phyloP scores from a whole-genome alignment of 64 coral and sea anemone genomes.

The Pocillopora verrucosa region DNA sequence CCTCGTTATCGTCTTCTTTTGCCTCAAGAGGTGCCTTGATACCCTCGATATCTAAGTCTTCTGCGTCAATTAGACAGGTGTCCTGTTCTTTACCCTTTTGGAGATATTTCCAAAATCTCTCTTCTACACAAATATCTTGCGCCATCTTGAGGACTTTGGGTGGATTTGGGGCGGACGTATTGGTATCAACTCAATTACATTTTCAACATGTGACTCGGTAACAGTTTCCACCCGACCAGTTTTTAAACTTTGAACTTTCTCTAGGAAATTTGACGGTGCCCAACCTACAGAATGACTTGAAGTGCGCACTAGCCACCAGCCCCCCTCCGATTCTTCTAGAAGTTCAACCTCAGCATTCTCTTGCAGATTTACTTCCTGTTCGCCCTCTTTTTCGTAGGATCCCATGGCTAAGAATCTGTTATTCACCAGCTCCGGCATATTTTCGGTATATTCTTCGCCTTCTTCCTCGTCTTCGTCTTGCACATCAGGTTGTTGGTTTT shows the following conservation, averaged over 20 bases:
- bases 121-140: neutral
- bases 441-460: conserved; percentile 5
- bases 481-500: neutral
- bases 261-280: conserved; percentile 89
- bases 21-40: neutral
- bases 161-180: conserved; percentile 45
- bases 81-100: conserved; percentile 2
- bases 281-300: conserved; percentile 66
- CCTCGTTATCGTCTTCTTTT: neutral
- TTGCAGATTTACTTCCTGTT: conserved; percentile 70
- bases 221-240: neutral
- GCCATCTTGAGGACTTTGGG: conserved; percentile 25
- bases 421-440: neutral
- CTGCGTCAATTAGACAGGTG: conserved; percentile 2
- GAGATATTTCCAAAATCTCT: conserved; percentile 39
- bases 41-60: neutral
- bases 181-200: neutral
- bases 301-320: conserved; percentile 87
- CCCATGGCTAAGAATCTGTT: conserved; percentile 31
- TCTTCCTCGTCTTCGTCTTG: neutral
- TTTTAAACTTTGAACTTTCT: conserved; percentile 41
- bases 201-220: neutral
- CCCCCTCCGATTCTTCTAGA: conserved; percentile 61
- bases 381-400: conserved; percentile 55
- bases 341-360: conserved; percentile 68